Evolutionary conservation across 2,888 invertebrate species (phyloP).

Genomic region (Meteorus colon): DNA sequence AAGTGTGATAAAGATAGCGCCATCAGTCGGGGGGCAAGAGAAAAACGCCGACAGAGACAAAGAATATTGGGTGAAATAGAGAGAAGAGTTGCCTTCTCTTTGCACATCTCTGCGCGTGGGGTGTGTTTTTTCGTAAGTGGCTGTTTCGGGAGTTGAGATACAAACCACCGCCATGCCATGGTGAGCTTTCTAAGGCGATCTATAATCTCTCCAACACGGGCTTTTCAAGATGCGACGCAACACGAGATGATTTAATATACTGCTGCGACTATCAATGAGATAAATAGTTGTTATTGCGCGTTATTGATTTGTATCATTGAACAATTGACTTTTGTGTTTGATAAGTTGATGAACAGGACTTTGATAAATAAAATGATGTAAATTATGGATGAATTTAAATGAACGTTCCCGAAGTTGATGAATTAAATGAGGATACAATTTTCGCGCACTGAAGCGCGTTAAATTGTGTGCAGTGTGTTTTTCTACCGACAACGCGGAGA

Average conservation of each 20-base stretch:
- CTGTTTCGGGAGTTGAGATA: constrained; percentile 46
- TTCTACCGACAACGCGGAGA: constrained; percentile 39
- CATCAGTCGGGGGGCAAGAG: constrained; percentile 15
- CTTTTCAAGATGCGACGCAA: not conserved
- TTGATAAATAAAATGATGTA: not conserved
- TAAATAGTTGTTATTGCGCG: constrained; percentile 35
- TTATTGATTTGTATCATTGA: not conserved
- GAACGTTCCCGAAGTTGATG: not conserved
- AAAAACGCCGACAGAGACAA: constrained; percentile 7
- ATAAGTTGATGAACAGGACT: not conserved
- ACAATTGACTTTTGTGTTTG: not conserved
- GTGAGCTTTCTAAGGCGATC: constrained; percentile 41
- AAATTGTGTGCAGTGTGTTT: constrained; percentile 3
- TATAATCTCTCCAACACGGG: constrained; percentile 34
- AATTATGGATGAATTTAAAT: not conserved
- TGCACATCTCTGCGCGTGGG: constrained; percentile 31
- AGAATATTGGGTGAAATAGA: not conserved
- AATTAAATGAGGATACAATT: not conserved
- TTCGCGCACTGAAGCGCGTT: not conserved
- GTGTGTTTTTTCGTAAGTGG: constrained; percentile 47
- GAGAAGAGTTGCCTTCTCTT: not conserved
- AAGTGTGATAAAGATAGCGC: constrained; percentile 29
- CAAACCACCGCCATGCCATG: constrained; percentile 38
- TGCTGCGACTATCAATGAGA: constrained; percentile 26
- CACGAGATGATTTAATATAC: not conserved